Evolutionary conservation across 2,797 vertebrate genomes (phyloP).

Genomic region (Nasua narica): DNA sequence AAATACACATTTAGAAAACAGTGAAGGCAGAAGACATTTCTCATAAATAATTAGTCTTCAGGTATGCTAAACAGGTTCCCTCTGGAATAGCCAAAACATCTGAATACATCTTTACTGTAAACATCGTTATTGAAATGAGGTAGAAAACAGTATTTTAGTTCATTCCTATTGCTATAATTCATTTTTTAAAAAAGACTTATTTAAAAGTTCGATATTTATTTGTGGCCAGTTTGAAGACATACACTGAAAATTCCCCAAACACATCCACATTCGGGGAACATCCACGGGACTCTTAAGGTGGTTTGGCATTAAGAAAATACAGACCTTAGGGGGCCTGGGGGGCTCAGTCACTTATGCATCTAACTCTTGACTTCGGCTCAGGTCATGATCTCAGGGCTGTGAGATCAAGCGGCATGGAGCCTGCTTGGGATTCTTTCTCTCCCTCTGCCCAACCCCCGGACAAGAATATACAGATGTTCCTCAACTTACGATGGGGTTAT

Average conservation of each 20-base stretch:
- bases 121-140: background rate
- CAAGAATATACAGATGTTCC: background rate
- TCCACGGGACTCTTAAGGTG: background rate
- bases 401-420: background rate
- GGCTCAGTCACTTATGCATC: background rate
- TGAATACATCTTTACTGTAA: background rate
- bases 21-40: background rate
- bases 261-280: background rate
- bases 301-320: background rate
- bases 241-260: background rate
- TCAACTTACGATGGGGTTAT: background rate
- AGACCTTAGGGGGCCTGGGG: background rate
- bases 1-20: conserved; percentile 59
- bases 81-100: conserved; percentile 5
- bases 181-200: background rate
- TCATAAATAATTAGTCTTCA: conserved; percentile 37
- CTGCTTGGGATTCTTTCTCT: background rate
- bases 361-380: background rate
- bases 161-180: background rate
- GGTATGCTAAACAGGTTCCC: background rate
- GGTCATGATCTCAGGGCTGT: background rate
- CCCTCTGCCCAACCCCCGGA: background rate
- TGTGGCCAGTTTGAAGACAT: background rate
- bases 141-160: background rate
- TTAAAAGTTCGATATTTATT: background rate